Base-by-base conservation (phyloP, 2,888 invertebrate species). In the Drymonia ruficornis region DNA sequence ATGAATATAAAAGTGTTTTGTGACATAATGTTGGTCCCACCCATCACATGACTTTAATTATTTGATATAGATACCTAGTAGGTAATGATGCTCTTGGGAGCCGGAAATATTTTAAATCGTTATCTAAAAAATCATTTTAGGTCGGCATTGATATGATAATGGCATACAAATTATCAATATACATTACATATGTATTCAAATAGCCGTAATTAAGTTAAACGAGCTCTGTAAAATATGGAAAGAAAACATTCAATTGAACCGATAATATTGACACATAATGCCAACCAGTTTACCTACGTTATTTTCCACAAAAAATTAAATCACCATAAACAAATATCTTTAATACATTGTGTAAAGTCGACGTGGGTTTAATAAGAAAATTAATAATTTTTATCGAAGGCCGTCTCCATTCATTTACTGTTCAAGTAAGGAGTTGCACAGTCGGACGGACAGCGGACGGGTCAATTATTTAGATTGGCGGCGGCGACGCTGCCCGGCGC, bases 381-480 rank as follows among this genome's bases (percentile, higher is more conserved):
- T 44, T 55, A 49, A 42, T 18, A 11, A 47, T 47, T 34, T 16
- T 18, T 18, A 1, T 46, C 29, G 23, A 57, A 72, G 48, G 56
- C 40, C 65, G 56, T 55, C 84, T 90, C 89, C 63, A 86, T 66
- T 59, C 64, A 48, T 63, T 73, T 53, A 19, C 53, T 80, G 73
- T 78, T 72, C 78, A 50, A 63, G 56, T 69, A 80, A 83, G 83
- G 83, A 81, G 78, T 83, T 84, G 85, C 84, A 84, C 78, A 87
- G 85, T 81, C 81, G 74, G 78, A 80, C 83, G 88, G 89, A 84
- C 89, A 86, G 81, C 81, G 88, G 76, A 83, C 79, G 80, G 84
- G 89, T 90, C 92, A 92, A 92, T 92, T 91, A 92, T 92, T 92
- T 91, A 92, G 92, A 92, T 92, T 91, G 92, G 88, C 80, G 83